Evolutionary conservation across 2,113 vertebrate genomes (phyloP), one percentile per base, ranked within the genome.

Genomic region (Taxidea taxus): DNA sequence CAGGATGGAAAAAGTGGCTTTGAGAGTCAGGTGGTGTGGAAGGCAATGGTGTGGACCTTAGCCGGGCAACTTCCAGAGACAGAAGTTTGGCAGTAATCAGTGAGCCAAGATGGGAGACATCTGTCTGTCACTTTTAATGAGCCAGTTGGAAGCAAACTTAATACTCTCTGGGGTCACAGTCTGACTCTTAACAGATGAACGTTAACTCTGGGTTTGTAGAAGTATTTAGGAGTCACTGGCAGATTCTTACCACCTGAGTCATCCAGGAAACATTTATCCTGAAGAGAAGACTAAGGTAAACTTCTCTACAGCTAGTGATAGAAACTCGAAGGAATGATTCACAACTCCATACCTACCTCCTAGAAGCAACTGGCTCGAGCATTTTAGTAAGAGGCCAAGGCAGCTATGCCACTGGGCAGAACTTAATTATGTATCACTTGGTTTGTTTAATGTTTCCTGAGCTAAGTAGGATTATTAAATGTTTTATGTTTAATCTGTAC

Each of bases 401-500:
- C 62, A 96, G 94, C 86, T 51, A 85, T 94, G 29, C 7, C 68
- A 85, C 37, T 34, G 34, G 0, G 2, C 25, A 74, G 39, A 96
- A 86, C 54, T 93, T 82, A 97, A 95, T 97, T 96, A 97, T 87
- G 64, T 42, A 91, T 95, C 18, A 2, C 78, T 85, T 64, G 31
- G 89, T 94, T 87, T 97, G 80, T 58, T 44, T 87, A 44, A 82
- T 90, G 74, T 66, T 88, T 95, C 86, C 83, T 62, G 44, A 96
- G 25, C 83, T 94, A 58, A 78, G 60, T 3, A 85, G 37, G 66
- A 54, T 93, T 83, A 96, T 97, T 97, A 97, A 97, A 93, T 89
- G 91, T 64, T 87, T 87, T 93, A 39, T 11, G 0, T 97, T 98
- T 95, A 83, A 95, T 93, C 91, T 83, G 94, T 80, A 87, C 83